Base-by-base conservation (phyloP, 2,113 vertebrate genomes). In the Stigmatopora argus region DNA sequence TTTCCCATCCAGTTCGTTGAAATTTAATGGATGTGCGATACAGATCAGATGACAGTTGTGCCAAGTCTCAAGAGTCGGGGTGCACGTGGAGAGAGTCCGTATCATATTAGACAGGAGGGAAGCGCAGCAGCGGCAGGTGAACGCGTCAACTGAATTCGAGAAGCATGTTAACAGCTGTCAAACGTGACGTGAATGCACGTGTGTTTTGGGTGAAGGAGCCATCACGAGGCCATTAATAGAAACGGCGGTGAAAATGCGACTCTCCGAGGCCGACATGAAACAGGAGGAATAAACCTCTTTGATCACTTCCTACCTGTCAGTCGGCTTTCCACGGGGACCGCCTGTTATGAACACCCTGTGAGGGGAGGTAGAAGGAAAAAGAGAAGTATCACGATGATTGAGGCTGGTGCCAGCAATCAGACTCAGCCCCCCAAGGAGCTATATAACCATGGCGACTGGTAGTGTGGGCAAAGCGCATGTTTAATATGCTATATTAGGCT, bases 251-350 rank as follows among this genome's bases (percentile, higher is more conserved):
- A 71, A 81, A 65, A 83, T 80, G 83, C 80, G 72, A 80, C 83
- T 84, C 81, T 81, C 73, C 57, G 82, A 85, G 81, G 78, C 74
- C 79, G 63, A 88, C 88, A 86, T 85, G 85, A 88, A 87, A 87
- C 83, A 81, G 73, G 78, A 80, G 83, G 84, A 87, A 88, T 76
- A 57, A 80, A 73, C 80, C 85, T 86, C 41, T 89, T 88, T 89
- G 88, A 89, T 88, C 86, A 88, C 87, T 86, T 86, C 84, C 85
- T 88, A 78, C 84, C 86, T 87, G 88, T 84, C 85, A 87, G 79
- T 83, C 83, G 80, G 77, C 79, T 84, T 85, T 86, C 88, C 84
- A 64, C 72, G 60, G 86, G 83, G 85, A 85, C 83, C 53, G 80
- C 73, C 80, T 81, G 85, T 88, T 89, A 87, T 81, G 72, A 80